Evolutionary conservation across 2,888 invertebrate species (phyloP).

Genomic region (Formica aserva): DNA sequence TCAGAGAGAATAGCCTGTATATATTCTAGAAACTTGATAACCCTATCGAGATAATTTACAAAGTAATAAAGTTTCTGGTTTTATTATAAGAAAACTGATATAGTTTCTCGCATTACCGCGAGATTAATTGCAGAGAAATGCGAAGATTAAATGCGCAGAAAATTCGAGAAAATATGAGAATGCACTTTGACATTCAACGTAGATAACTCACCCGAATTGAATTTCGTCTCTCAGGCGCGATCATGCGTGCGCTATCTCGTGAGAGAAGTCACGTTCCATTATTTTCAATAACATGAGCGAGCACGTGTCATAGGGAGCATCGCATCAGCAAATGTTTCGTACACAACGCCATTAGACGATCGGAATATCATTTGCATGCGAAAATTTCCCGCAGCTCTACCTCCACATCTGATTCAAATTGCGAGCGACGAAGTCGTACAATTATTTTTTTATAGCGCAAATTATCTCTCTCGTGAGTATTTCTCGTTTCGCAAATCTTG

Average conservation of each 20-base stretch:
- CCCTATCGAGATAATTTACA: background rate
- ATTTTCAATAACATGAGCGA: constrained; percentile 9
- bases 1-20: background rate
- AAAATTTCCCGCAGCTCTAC: background rate
- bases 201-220: background rate
- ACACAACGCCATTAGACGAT: constrained; percentile 10
- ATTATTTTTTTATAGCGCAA: background rate
- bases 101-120: background rate
- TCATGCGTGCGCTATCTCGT: constrained; percentile 27
- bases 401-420: constrained; percentile 17
- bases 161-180: background rate
- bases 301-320: background rate
- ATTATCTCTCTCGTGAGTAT: background rate
- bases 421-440: background rate
- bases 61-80: background rate
- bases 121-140: background rate
- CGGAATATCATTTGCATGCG: background rate
- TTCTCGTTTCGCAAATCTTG: background rate
- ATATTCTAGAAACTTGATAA: background rate
- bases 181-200: constrained; percentile 10
- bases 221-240: constrained; percentile 4
- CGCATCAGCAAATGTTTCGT: constrained; percentile 6
- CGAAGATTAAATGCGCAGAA: too few species aligned
- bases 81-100: background rate
- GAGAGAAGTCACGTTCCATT: constrained; percentile 21